A percentile compares a stretch with the other conserved stretches of the same genome.
These are phyloP conservation scores for Eleginops maclovinus DNA, from an alignment of 2,113 vertebrate species.

Conservation along the genomic window DNA sequence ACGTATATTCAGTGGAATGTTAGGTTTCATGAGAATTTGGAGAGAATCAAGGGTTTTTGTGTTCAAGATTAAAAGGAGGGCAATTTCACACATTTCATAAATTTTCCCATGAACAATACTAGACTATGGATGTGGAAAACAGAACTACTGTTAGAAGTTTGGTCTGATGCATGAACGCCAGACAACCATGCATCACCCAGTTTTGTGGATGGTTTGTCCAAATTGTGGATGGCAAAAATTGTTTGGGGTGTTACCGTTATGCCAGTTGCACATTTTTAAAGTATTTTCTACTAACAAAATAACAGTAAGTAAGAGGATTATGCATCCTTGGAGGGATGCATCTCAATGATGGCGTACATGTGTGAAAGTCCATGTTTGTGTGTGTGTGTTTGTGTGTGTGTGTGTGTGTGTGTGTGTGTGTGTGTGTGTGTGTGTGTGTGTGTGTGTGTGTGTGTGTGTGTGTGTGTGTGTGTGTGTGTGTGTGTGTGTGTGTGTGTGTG, in stretches of 20 bases:
- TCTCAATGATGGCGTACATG: not conserved
- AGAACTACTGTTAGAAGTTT: no score
- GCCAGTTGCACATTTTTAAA: not conserved
- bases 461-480: not conserved
- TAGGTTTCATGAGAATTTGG: not conserved
- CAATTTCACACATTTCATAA: not conserved
- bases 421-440: slow-evolving; percentile 17
- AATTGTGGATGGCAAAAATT: no score
- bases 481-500: slow-evolving; percentile 3
- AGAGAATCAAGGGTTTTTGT: not conserved
- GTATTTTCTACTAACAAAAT: not conserved
- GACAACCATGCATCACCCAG: no score
- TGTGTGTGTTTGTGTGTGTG: not conserved
- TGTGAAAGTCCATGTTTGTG: not conserved
- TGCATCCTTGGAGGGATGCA: not conserved
- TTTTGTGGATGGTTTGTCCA: no score
- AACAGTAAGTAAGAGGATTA: not conserved
- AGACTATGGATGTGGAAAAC: no score
- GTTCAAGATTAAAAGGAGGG: not conserved
- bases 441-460: not conserved
- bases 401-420: slow-evolving; percentile 7
- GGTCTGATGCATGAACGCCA: no score
- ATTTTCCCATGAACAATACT: not conserved
- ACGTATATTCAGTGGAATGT: not conserved
- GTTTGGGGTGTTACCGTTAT: slow-evolving; percentile 1